A percentile compares a stretch with the other conserved stretches of the same genome.
phyloP scores from a whole-genome alignment of 2,888 invertebrate genomes.

The Ichneumon xanthorius region DNA sequence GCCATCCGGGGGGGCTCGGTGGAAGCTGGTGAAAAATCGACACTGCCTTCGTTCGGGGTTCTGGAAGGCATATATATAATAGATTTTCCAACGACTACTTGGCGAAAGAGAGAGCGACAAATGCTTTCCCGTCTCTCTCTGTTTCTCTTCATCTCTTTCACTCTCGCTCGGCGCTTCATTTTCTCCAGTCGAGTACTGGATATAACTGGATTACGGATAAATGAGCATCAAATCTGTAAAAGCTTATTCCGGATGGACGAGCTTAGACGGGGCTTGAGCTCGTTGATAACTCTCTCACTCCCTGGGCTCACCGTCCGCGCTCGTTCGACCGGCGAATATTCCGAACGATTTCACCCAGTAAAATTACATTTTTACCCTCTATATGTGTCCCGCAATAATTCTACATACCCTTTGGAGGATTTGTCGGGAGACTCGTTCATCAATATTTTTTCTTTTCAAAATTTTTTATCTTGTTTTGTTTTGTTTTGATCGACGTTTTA shows the following conservation, averaged over 20 bases:
- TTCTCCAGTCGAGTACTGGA: slow-evolving; percentile 20
- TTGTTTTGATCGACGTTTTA: slow-evolving; percentile 10
- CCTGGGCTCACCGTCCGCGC: neutral
- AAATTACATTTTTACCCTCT: neutral
- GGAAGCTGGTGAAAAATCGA: slow-evolving; percentile 26
- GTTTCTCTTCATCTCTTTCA: neutral
- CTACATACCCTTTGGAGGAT: neutral
- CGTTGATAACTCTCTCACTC: slow-evolving; percentile 44
- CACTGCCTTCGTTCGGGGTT: neutral
- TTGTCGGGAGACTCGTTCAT: neutral
- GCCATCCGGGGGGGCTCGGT: neutral
- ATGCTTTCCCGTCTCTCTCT: neutral
- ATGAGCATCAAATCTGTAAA: slow-evolving; percentile 57
- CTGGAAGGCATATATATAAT: slow-evolving; percentile 15
- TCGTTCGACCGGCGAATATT: slow-evolving; percentile 23
- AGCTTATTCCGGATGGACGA: slow-evolving; percentile 54
- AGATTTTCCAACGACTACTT: slow-evolving; percentile 31
- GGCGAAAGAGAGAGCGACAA: slow-evolving; percentile 1
- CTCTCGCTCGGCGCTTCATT: neutral
- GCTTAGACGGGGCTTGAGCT: slow-evolving; percentile 41
- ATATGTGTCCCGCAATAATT: neutral
- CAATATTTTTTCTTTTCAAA: neutral
- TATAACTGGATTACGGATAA: slow-evolving; percentile 54
- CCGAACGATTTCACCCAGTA: slow-evolving; percentile 2
- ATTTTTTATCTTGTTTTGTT: slow-evolving; percentile 2